phyloP scores from a whole-genome alignment of 2,113 vertebrate genomes.

The Dicentrarchus labrax region DNA sequence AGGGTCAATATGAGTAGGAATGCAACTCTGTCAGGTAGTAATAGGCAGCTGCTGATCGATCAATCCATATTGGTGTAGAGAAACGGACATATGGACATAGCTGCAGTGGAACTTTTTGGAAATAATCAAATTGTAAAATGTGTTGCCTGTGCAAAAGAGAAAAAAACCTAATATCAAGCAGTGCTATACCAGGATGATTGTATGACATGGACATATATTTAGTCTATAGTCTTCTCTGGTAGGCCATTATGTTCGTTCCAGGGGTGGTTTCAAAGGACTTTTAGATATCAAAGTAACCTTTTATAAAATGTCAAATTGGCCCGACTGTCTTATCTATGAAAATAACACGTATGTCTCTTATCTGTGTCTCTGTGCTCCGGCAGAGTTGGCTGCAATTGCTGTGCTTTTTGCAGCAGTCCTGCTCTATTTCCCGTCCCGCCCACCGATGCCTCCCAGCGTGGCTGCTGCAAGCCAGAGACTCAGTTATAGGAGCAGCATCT shows the following conservation, averaged over 20 bases:
- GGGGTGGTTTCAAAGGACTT: neutral
- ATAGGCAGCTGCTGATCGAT: too few species aligned
- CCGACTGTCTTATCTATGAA: slow-evolving; percentile 10
- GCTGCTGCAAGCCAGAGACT: slow-evolving; percentile 96
- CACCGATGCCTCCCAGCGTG: slow-evolving; percentile 94
- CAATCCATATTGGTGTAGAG: too few species aligned
- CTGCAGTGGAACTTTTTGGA: too few species aligned
- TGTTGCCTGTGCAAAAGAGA: too few species aligned
- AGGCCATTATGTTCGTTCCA: neutral
- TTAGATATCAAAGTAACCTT: slow-evolving; percentile 29
- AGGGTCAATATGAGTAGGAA: too few species aligned
- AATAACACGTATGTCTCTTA: slow-evolving; percentile 27
- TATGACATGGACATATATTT: too few species aligned
- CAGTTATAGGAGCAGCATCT: slow-evolving; percentile 95
- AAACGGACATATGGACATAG: too few species aligned
- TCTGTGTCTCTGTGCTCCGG: slow-evolving; percentile 20
- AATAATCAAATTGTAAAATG: too few species aligned
- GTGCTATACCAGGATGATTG: too few species aligned
- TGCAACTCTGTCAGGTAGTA: too few species aligned
- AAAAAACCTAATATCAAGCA: too few species aligned
- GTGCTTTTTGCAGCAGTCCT: slow-evolving; percentile 90
- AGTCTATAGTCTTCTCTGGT: neutral
- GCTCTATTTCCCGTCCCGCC: slow-evolving; percentile 94
- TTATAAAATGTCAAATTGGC: slow-evolving; percentile 44
- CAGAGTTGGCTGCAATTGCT: slow-evolving; percentile 92